Evolutionary conservation across 2,113 vertebrate species (phyloP), one percentile per base, ranked within the genome.

Genomic region (Oncorhynchus kisutch): DNA sequence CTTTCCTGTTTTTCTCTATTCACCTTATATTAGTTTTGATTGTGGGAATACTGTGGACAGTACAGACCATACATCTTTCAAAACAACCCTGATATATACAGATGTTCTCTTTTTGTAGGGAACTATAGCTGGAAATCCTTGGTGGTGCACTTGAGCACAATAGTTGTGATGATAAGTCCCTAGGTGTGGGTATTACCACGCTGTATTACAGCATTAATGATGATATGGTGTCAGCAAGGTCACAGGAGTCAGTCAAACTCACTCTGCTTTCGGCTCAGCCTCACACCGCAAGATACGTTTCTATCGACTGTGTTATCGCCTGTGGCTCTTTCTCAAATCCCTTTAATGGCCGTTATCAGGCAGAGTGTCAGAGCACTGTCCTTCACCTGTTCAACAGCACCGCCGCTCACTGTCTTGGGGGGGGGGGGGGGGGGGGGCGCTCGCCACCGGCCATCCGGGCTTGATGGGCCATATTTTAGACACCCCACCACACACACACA

Each of bases 311-410:
- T 84, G 78, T 86, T 77, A 11, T 88, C 68, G 83, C 89, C 88
- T 67, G 75, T 86, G 87, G 85, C 82, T 67, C 77, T 81, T 78
- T 88, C 81, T 88, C 76, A 90, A 91, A 90, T 91, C 90, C 85
- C 83, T 90, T 90, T 87, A 88, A 45, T 86, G 81, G 83, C 62
- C 9, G 60, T 89, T 90, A 89, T 93, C 87, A 81, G 83, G 86
- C 84, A 80, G 49, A 66, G 81, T 90, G 90, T 90, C 88, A 87
- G 84, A 71, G 71, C 54, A 78, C 88, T 86, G 89, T 91, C 90
- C 91, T 90, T 93, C 90, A 91, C 87, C 91, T 87, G 87, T 84
- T 83, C 78, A 80, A 84, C 87, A 84, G 75, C 75, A 3, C 59
- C 59, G 20, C 18, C 12, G 5, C 39, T 45, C 12, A 12, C 60